Evolutionary conservation across 1,140 invertebrate species (phyloP), one percentile per base, ranked within the genome.

Genomic region (Pogonomyrmex californicus): DNA sequence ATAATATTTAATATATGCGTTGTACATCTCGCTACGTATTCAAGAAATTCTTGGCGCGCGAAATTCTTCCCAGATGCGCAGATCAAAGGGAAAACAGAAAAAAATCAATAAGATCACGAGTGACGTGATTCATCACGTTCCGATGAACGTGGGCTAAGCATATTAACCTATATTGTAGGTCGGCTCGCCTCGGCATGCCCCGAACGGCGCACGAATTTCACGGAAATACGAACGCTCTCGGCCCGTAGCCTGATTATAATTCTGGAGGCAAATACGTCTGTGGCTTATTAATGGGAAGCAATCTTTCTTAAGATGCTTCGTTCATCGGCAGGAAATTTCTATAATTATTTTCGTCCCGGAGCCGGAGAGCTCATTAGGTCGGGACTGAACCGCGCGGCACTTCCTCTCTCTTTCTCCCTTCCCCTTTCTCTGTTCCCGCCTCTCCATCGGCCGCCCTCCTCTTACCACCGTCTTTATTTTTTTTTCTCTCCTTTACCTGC

Each of bases 281-380:
- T 90, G 88, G 89, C 88, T 90, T 90, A 90, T 90, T 90, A 90
- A 90, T 90, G 89, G 86, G 81, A 87, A 76, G 88, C 88, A 86
- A 90, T 90, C 89, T 88, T 90, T 90, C 89, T 90, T 90, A 90
- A 87, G 89, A 86, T 85, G 89, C 76, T 88, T 87, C 89, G 86
- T 90, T 90, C 89, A 90, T 90, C 88, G 89, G 89, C 89, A 90
- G 89, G 89, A 90, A 90, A 90, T 90, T 90, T 90, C 89, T 90
- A 90, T 90, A 90, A 90, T 90, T 90, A 90, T 90, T 90, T 90
- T 90, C 88, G 89, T 90, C 88, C 88, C 88, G 76, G 56, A 88
- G 88, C 79, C 79, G 58, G 75, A 75, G 76, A 88, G 89, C 88
- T 90, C 88, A 90, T 90, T 90, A 90, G 88, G 88, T 87, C 88